Percentiles rank a stretch among this genome's conserved stretches.
phyloP scores from a whole-genome alignment of 2,888 invertebrate genomes.

The Fragum fragum region DNA sequence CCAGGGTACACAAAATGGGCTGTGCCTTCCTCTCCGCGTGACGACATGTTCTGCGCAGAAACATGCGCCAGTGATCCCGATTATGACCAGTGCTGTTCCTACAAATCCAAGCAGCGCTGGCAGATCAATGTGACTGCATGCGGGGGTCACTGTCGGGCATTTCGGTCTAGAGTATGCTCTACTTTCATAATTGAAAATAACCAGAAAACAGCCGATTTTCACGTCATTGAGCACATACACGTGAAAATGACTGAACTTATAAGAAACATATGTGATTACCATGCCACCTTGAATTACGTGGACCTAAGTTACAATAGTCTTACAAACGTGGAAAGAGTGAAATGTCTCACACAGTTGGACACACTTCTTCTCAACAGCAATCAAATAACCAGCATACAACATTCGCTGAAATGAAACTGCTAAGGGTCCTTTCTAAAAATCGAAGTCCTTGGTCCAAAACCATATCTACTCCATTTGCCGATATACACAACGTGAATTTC shows the following conservation, averaged over 20 bases:
- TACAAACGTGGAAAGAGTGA: constrained; percentile 14
- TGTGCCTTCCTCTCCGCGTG: background rate
- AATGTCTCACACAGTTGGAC: constrained; percentile 41
- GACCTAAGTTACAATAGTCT: constrained; percentile 42
- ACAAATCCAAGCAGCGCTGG: constrained; percentile 46
- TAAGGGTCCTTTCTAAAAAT: constrained; percentile 35
- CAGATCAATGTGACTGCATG: constrained; percentile 34
- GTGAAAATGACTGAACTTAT: constrained; percentile 32
- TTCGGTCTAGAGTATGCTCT: constrained; percentile 36
- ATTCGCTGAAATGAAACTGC: constrained; percentile 36
- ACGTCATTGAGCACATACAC: constrained; percentile 20
- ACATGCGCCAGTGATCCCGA: constrained; percentile 15
- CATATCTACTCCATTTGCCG: background rate
- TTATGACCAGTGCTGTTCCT: constrained; percentile 42
- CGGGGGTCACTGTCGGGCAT: constrained; percentile 26
- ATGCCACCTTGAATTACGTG: constrained; percentile 32
- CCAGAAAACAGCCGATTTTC: background rate
- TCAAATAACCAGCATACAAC: constrained; percentile 26
- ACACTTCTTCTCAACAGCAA: constrained; percentile 41
- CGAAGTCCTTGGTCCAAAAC: constrained; percentile 31
- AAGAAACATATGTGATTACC: constrained; percentile 39
- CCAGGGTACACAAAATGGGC: constrained; percentile 31
- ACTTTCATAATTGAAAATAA: background rate
- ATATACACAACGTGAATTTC: constrained; percentile 38
- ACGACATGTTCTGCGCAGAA: constrained; percentile 45